Conservation (phyloP, 2,797 vertebrate species). For the Cyclura pinguis region DNA sequence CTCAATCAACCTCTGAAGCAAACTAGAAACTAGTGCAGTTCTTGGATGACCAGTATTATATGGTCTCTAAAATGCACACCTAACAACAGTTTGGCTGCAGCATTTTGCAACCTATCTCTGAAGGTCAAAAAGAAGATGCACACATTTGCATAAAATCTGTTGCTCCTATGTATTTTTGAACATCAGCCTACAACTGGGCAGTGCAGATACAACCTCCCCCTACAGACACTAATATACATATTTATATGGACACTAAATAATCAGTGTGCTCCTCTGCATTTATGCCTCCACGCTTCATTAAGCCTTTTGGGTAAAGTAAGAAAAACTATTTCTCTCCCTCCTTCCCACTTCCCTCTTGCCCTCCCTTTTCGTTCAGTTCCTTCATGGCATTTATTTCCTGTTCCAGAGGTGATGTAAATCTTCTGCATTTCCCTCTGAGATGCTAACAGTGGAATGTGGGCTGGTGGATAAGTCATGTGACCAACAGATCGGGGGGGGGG, state of each 20-base stretch:
- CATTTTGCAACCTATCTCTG: too few species aligned
- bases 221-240: too few species aligned
- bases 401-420: conserved; percentile 36
- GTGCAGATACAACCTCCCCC: neutral
- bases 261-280: conserved; percentile 36
- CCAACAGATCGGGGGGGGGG: fast-evolving
- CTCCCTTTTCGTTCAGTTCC: conserved; percentile 31
- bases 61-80: too few species aligned
- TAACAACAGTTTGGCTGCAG: too few species aligned
- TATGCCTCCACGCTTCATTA: conserved; percentile 38
- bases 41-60: too few species aligned
- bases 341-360: neutral
- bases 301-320: conserved; percentile 34
- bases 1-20: too few species aligned
- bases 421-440: conserved; percentile 46
- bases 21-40: too few species aligned
- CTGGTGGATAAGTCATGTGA: neutral
- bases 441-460: conserved; percentile 15
- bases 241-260: neutral
- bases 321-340: conserved; percentile 21
- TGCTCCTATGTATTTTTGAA: neutral
- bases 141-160: neutral
- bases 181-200: neutral
- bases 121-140: neutral
- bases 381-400: conserved; percentile 30